phyloP scores from a whole-genome alignment of 2,888 invertebrate species.

The Deroplatys truncata region DNA sequence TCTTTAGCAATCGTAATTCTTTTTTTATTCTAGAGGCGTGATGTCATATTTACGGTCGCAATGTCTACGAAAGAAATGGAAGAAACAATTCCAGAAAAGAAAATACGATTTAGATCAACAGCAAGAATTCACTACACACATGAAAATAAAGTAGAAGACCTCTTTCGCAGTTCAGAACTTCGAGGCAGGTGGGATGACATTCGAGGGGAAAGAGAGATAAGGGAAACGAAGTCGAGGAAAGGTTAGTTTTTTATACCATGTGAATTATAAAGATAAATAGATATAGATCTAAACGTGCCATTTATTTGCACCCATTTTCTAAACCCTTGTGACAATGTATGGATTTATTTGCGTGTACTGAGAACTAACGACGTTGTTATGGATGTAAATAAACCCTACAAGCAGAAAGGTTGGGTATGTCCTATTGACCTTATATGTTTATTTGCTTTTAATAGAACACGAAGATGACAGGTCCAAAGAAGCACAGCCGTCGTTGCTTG shows the following conservation, averaged over 20 bases:
- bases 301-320: not conserved
- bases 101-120: constrained; percentile 48
- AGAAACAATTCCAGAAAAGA: constrained; percentile 41
- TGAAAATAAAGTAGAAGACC: constrained; percentile 44
- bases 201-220: constrained; percentile 3
- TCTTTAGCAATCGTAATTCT: not conserved
- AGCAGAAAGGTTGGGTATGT: not conserved
- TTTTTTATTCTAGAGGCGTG: not conserved
- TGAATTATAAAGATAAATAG: not conserved
- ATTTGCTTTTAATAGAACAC: not conserved
- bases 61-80: constrained; percentile 37
- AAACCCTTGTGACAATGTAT: no score
- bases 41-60: constrained; percentile 17
- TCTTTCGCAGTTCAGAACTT: constrained; percentile 37
- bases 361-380: not conserved
- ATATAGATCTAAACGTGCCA: not conserved
- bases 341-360: not conserved
- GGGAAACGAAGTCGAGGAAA: constrained; percentile 13
- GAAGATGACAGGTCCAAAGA: not conserved
- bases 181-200: constrained; percentile 33
- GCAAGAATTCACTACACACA: constrained; percentile 43
- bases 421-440: not conserved
- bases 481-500: constrained; percentile 40
- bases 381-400: not conserved
- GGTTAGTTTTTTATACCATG: constrained; percentile 21